Conservation (phyloP, 2,797 vertebrate genomes). For the Rhinoraja longicauda region DNA sequence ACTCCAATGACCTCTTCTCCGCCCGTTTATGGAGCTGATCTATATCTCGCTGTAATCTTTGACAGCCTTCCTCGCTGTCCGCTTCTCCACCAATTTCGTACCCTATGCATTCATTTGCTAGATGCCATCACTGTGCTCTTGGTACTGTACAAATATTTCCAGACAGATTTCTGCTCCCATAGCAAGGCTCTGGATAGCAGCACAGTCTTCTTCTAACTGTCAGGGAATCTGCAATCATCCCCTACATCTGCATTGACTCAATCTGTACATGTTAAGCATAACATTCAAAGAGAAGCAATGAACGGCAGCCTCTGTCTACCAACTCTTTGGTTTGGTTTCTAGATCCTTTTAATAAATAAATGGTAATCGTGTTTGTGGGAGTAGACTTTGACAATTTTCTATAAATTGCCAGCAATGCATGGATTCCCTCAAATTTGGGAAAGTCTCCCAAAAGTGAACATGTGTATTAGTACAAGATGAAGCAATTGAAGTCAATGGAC, state of each 20-base stretch:
- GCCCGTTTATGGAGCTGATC: too few species aligned
- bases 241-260: constrained; percentile 6
- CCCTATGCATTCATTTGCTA: background rate
- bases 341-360: constrained; percentile 17
- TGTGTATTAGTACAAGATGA: constrained; percentile 1
- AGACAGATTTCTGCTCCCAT: background rate
- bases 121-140: background rate
- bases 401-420: constrained; percentile 34
- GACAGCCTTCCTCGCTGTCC: too few species aligned
- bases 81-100: background rate
- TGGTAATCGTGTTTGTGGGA: background rate
- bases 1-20: too few species aligned
- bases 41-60: too few species aligned
- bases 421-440: constrained; percentile 33
- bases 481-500: constrained; percentile 3
- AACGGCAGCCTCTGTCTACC: background rate
- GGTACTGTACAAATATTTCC: too few species aligned
- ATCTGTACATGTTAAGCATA: background rate
- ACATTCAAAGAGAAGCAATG: background rate
- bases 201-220: background rate
- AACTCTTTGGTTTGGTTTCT: constrained; percentile 18
- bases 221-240: background rate
- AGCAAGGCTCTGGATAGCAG: background rate
- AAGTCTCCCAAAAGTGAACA: constrained; percentile 7
- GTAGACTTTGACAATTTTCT: background rate